Conservation (phyloP, 2,113 vertebrate species). For the Charadrius vociferus region DNA sequence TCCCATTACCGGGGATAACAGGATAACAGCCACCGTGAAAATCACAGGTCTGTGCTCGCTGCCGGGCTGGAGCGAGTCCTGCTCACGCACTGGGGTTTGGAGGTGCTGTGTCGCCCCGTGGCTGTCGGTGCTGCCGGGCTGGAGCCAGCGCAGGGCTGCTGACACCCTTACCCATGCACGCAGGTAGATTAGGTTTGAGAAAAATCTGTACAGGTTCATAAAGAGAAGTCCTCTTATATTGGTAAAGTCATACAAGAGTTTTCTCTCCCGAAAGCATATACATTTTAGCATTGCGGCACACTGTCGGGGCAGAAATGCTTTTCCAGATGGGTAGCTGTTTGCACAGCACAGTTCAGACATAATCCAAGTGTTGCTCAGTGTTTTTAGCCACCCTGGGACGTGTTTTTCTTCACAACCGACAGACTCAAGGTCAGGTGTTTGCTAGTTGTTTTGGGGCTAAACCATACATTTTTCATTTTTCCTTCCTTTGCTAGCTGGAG, state of each 20-base stretch:
- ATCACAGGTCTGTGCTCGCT: rapidly evolving
- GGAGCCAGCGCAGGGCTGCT: neutral
- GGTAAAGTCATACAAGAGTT: neutral
- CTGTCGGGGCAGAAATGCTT: neutral
- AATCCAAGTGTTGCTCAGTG: neutral
- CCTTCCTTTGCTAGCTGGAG: neutral
- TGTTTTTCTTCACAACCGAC: neutral
- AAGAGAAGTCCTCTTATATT: neutral
- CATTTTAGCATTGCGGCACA: neutral
- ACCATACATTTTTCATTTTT: neutral
- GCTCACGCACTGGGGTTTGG: rapidly evolving
- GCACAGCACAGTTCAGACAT: neutral
- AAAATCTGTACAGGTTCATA: too few relatives aligned
- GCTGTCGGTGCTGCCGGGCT: neutral
- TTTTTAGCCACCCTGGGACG: neutral
- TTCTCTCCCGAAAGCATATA: rapidly evolving
- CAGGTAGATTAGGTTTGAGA: neutral
- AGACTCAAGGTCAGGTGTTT: conserved; percentile 1
- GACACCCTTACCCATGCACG: rapidly evolving
- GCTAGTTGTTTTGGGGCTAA: neutral
- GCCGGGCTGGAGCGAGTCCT: rapidly evolving
- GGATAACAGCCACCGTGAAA: neutral
- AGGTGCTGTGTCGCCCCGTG: rapidly evolving
- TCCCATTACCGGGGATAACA: rapidly evolving
- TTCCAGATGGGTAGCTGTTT: neutral